phyloP scores from a whole-genome alignment of 1,140 invertebrate genomes.

The Hyposmocoma kahamanoa region DNA sequence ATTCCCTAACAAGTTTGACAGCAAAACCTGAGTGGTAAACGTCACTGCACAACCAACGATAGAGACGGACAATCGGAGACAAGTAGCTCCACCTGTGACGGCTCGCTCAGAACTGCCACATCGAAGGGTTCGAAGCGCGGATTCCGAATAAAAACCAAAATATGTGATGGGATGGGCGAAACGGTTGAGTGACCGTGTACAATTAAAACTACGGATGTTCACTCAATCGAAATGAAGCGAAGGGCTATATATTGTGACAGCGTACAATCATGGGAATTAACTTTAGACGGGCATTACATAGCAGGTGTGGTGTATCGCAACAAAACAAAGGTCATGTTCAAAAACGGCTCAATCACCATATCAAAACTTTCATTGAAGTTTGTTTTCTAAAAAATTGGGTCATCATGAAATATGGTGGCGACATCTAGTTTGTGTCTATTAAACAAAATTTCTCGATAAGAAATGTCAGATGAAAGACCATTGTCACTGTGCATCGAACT shows the following conservation, averaged over 20 bases:
- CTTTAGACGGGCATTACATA: not conserved
- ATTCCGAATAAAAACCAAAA: constrained; percentile 45
- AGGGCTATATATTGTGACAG: constrained; percentile 21
- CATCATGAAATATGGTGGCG: too few species aligned
- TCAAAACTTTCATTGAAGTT: too few species aligned
- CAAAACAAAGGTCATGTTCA: too few species aligned
- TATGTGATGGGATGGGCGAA: constrained; percentile 44
- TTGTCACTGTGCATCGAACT: too few species aligned
- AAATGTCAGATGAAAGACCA: too few species aligned
- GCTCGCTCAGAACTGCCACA: constrained; percentile 45
- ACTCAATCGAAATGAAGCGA: constrained; percentile 18
- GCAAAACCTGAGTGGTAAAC: constrained; percentile 37
- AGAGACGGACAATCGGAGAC: constrained; percentile 29
- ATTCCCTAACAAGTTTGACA: constrained; percentile 52
- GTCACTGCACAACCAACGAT: constrained; percentile 34
- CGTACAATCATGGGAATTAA: constrained; percentile 18
- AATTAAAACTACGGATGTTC: constrained; percentile 44
- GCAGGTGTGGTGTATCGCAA: not conserved
- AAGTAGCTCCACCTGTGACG: constrained; percentile 66
- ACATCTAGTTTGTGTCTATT: too few species aligned
- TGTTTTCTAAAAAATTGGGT: too few species aligned
- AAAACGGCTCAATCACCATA: constrained; percentile 14
- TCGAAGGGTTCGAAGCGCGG: constrained; percentile 49
- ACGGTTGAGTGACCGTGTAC: constrained; percentile 45
- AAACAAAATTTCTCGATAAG: too few species aligned